phyloP scores from a whole-genome alignment of 1,140 invertebrate species.

The Drosophila rufa region DNA sequence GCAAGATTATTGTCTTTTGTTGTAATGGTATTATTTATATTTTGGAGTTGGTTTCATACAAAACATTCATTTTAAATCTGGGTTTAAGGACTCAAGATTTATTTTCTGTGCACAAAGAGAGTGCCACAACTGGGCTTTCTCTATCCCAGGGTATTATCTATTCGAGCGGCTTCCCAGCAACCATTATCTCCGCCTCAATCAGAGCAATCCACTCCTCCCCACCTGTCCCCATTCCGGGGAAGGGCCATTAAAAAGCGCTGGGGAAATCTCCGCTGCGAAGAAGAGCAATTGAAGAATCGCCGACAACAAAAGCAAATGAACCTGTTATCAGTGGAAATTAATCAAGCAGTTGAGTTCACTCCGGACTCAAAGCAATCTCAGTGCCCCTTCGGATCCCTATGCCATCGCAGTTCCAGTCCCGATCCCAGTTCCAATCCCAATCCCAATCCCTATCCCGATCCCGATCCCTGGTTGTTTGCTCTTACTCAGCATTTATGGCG shows the following conservation, averaged over 20 bases:
- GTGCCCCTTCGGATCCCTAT: conserved; percentile 9
- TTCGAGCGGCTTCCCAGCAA: conserved; percentile 24
- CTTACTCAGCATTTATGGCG: conserved; percentile 78
- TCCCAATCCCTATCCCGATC: conserved; percentile 28
- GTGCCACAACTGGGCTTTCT: conserved; percentile 4
- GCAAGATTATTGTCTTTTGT: too few relatives aligned
- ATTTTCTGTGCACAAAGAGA: neutral
- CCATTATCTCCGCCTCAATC: conserved; percentile 41
- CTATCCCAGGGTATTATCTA: conserved; percentile 18
- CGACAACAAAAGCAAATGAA: conserved; percentile 83
- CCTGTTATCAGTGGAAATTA: conserved; percentile 84
- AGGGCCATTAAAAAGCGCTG: conserved; percentile 42
- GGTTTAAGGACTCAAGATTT: neutral
- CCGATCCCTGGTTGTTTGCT: conserved; percentile 66
- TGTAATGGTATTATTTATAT: too few relatives aligned
- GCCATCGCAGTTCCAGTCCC: conserved; percentile 1
- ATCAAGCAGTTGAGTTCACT: conserved; percentile 65
- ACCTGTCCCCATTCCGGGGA: conserved; percentile 34
- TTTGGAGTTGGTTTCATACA: too few relatives aligned
- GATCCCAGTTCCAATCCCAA: conserved; percentile 9
- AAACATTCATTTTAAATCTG: neutral
- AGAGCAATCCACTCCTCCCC: conserved; percentile 25
- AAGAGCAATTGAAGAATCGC: conserved; percentile 75
- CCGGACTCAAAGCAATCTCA: conserved; percentile 32
- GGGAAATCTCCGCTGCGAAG: conserved; percentile 45